Conservation (phyloP, 2,888 invertebrate genomes). For the Scelioninae gen. 1 region DNA sequence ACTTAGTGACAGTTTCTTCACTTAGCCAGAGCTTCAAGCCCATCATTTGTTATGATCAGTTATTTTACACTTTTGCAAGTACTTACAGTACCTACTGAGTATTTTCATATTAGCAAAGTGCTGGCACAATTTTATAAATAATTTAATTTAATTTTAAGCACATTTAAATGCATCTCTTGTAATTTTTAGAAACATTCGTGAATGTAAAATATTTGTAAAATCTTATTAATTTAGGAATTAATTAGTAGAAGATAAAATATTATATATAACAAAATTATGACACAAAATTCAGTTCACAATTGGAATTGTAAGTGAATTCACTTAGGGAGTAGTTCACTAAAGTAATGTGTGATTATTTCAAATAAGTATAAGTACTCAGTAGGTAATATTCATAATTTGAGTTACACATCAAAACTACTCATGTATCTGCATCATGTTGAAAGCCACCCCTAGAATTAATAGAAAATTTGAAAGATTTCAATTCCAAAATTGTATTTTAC, state of each 20-base stretch:
- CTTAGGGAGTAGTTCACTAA: not conserved
- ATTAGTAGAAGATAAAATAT: no score
- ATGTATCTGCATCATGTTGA: conserved; percentile 43
- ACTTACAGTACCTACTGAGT: conserved; percentile 42
- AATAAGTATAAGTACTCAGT: conserved; percentile 14
- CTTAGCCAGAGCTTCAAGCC: conserved; percentile 69
- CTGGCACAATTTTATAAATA: no score
- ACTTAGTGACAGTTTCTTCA: conserved; percentile 33
- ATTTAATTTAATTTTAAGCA: no score
- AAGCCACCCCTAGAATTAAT: conserved; percentile 32
- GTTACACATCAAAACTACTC: conserved; percentile 25
- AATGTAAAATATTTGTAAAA: no score
- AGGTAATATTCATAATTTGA: conserved; percentile 22
- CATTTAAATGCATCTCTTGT: no score
- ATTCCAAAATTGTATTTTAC: conserved; percentile 25
- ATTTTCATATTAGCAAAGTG: not conserved
- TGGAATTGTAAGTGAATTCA: not conserved
- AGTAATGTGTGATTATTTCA: not conserved
- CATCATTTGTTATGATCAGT: conserved; percentile 54
- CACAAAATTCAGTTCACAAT: no score
- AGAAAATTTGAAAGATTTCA: conserved; percentile 45
- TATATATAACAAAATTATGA: no score
- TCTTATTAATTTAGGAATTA: no score
- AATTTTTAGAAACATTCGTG: no score
- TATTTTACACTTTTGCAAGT: conserved; percentile 23